Percentiles rank a stretch among this genome's conserved stretches.
These are phyloP conservation scores for Aphodius sticticus DNA, from an alignment of 2,888 invertebrate species.

Conservation along the genomic window DNA sequence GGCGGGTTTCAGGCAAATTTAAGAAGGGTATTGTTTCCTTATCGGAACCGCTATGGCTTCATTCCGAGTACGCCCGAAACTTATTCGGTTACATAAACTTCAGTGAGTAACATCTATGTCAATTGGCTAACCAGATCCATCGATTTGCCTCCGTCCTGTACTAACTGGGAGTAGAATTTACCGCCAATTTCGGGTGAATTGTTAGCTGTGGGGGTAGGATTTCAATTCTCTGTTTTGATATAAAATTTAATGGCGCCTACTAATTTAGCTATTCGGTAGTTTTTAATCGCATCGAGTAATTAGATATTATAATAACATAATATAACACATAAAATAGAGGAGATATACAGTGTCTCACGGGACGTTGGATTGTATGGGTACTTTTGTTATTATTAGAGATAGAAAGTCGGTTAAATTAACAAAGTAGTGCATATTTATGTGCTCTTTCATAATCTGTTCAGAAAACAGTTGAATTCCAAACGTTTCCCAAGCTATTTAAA, in stretches of 20 bases:
- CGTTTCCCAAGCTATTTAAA: no score
- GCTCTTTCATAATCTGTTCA: no score
- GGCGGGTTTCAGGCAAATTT: not conserved
- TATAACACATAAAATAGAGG: no score
- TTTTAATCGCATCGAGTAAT: no score
- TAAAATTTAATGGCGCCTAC: not conserved
- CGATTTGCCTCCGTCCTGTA: constrained; percentile 4
- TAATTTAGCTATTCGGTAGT: not conserved
- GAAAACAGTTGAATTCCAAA: no score
- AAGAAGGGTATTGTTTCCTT: not conserved
- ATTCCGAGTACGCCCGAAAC: not conserved
- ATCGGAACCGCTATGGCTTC: not conserved
- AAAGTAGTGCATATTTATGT: no score
- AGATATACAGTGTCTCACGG: no score
- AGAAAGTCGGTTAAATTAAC: no score
- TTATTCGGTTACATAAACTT: constrained; percentile 4
- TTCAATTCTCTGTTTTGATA: not conserved
- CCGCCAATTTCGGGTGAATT: not conserved
- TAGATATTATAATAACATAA: no score
- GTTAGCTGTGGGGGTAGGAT: not conserved
- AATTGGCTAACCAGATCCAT: constrained; percentile 4
- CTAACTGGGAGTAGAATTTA: not conserved
- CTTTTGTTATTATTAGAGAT: no score
- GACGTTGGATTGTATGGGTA: no score
- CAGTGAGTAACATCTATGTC: constrained; percentile 4